Evolutionary conservation across 2,888 invertebrate species (phyloP), one percentile per base, ranked within the genome.

Genomic region (Ypsolopha scabrella): DNA sequence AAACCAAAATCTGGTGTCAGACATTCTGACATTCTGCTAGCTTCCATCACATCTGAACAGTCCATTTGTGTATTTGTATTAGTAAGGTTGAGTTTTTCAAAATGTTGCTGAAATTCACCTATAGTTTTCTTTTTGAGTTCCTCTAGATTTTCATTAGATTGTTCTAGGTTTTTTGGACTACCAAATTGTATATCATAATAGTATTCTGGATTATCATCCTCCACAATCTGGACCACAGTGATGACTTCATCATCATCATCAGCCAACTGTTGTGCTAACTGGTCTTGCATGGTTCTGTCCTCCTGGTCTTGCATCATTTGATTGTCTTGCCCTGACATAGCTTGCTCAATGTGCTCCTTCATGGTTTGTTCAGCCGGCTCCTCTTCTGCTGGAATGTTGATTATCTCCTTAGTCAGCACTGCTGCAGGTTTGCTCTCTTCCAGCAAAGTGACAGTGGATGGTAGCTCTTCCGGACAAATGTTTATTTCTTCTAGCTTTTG

Each of bases 221-320:
- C 87, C 11, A 87, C 79, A 55, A 87, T 87, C 66, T 87, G 87
- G 13, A 85, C 82, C 57, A 87, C 74, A 38, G 87, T 87, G 38
- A 87, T 85, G 50, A 87, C 74, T 61, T 87, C 87, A 65, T 87
- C 86, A 67, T 82, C 83, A 65, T 38, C 9, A n/a, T 38, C 38
- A 10, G n/a, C 38, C 8, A 38, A 38, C n/a, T 8, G 38, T 11
- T 7, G 9, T 1, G 2, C 33, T 13, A 35, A 34, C 13, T 24
- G 7, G 41, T 41, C 34, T 10, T 11, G 35, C n/a, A 13, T 13
- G 7, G 7, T 11, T 33, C 6, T 50, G 41, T 38, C 14, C 10
- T 7, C 2, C 6, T 41, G 7, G 2, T 7, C 7, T 11, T 10
- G 10, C 7, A 11, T 10, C 11, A 8, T 11, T 35, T 34, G 35